A percentile compares a stretch with the other conserved stretches of the same genome.
These are phyloP conservation scores for Callopanchax toddi DNA, from an alignment of 2,113 vertebrate species.

Conservation along the genomic window DNA sequence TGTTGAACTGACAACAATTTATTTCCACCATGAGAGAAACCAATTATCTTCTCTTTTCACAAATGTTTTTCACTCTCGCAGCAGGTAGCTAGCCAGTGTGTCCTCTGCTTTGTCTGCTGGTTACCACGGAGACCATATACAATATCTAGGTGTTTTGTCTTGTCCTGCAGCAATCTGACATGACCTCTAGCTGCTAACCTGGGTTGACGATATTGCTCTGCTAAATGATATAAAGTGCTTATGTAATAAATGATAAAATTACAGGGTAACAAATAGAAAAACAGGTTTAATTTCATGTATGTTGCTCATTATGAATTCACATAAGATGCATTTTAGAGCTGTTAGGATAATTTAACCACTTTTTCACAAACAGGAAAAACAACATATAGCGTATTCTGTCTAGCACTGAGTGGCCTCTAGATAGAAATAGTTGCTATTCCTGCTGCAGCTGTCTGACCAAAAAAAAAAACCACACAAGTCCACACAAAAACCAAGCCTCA, in stretches of 20 bases:
- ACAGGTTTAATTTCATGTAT: background rate
- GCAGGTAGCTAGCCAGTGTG: conserved; percentile 18
- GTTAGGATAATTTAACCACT: background rate
- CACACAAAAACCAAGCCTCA: conserved; percentile 13
- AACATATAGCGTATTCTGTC: conserved; percentile 24
- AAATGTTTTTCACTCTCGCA: conserved; percentile 18
- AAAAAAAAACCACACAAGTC: conserved; percentile 12
- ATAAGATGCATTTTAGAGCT: background rate
- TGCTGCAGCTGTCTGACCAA: conserved; percentile 50
- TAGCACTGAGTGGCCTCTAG: conserved; percentile 49
- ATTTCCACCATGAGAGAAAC: background rate
- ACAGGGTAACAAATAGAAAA: background rate
- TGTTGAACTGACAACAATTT: background rate
- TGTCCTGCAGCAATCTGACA: conserved; percentile 3
- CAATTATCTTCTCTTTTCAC: background rate
- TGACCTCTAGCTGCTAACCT: background rate
- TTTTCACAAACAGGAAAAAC: too few relatives aligned
- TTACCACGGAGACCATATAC: conserved; percentile 54
- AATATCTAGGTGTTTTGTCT: conserved; percentile 4
- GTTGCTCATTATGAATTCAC: conserved; percentile 13
- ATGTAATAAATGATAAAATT: too few relatives aligned
- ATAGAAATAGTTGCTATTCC: conserved; percentile 63
- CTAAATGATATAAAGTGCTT: too few relatives aligned
- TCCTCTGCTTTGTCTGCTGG: conserved; percentile 26
- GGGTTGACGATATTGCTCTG: background rate